These are phyloP conservation scores for Pocillopora grandis DNA, from an alignment of 92 coral and sea anemone genomes.

Conservation along the genomic window DNA sequence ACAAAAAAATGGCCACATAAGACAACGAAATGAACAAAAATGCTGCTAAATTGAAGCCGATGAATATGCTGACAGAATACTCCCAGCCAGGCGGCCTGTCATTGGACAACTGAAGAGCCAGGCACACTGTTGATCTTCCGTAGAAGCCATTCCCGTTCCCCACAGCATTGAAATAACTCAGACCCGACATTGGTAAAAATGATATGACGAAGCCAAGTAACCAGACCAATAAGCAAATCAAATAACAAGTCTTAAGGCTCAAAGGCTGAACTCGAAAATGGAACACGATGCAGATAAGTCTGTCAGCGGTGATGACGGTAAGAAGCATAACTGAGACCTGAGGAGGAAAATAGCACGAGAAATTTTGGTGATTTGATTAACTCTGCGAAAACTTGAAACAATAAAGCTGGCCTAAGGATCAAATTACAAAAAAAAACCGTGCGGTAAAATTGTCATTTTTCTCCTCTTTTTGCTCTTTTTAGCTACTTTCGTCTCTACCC, in stretches of 20 bases:
- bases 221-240: conserved; percentile 41
- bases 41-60: conserved; percentile 53
- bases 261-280: conserved; percentile 54
- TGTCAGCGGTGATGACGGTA: conserved; percentile 61
- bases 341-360: neutral
- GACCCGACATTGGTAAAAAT: conserved; percentile 41
- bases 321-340: conserved; percentile 61
- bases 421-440: no score
- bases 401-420: no score
- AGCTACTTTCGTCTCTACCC: no score
- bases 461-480: no score
- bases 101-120: conserved; percentile 67
- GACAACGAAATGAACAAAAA: conserved; percentile 63
- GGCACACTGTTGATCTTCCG: conserved; percentile 74
- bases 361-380: no score
- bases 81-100: conserved; percentile 72
- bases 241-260: neutral
- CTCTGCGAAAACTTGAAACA: no score
- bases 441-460: no score
- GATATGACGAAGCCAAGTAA: conserved; percentile 31
- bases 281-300: conserved; percentile 71
- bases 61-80: conserved; percentile 61
- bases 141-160: conserved; percentile 27
- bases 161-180: conserved; percentile 47
- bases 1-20: conserved; percentile 52